Percentiles rank a stretch among this genome's conserved stretches.
Conservation (phyloP, 2,797 vertebrate genomes). For the Anisognathus igniventris region DNA sequence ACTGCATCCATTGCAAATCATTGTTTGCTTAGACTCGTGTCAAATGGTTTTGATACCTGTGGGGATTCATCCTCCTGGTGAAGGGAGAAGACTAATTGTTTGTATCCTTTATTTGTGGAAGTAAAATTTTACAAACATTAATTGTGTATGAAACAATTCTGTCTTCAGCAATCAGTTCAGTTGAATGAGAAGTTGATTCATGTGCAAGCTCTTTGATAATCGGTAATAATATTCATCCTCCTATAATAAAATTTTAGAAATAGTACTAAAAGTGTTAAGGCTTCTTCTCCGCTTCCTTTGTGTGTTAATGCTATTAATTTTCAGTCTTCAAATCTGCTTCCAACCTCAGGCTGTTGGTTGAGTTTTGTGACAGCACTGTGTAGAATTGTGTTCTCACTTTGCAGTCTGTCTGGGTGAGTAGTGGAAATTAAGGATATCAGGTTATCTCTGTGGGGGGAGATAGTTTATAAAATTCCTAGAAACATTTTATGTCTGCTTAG, state of each 20-base stretch:
- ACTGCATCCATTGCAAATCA: not conserved
- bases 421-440: not conserved
- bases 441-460: not conserved
- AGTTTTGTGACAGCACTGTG: not conserved
- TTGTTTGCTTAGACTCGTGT: not conserved
- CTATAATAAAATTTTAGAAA: not conserved
- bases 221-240: not conserved
- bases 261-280: not conserved
- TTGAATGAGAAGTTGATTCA: not conserved
- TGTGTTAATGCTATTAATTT: not conserved
- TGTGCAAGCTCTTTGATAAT: not conserved
- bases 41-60: not conserved
- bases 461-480: not conserved
- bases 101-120: not conserved
- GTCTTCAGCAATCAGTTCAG: fast-evolving
- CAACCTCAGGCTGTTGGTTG: not conserved
- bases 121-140: not conserved
- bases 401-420: not conserved
- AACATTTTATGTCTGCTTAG: not conserved
- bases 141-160: not conserved
- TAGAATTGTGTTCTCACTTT: not conserved
- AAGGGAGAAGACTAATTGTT: not conserved
- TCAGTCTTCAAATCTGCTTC: not conserved
- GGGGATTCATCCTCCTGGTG: not conserved
- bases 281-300: not conserved